phyloP scores from a whole-genome alignment of 2,888 invertebrate species.

The Cataglyphis altisquamis region DNA sequence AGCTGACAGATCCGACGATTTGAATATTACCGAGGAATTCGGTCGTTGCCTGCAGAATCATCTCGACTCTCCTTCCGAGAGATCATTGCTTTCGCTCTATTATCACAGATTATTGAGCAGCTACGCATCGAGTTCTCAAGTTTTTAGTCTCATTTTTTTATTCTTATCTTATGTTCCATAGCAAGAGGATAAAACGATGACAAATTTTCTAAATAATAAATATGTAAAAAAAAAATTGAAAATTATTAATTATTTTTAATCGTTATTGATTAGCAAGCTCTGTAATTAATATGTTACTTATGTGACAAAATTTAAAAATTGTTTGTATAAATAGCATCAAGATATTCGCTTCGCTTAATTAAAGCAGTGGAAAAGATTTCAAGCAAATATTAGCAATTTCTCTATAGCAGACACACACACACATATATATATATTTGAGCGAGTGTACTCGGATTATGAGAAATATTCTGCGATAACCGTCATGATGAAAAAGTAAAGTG shows the following conservation, averaged over 20 bases:
- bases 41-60: constrained; percentile 57
- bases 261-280: background rate
- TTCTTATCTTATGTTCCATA: background rate
- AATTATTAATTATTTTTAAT: background rate
- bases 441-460: constrained; percentile 59
- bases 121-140: constrained; percentile 34
- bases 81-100: constrained; percentile 67
- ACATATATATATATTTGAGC: background rate
- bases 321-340: constrained; percentile 3
- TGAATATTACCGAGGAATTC: constrained; percentile 73
- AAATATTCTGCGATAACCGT: constrained; percentile 73
- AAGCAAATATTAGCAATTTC: background rate
- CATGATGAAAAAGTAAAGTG: constrained; percentile 69
- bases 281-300: background rate
- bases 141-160: constrained; percentile 20
- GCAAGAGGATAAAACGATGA: background rate
- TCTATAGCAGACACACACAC: background rate
- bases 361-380: background rate
- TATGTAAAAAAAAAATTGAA: background rate
- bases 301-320: constrained; percentile 1
- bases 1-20: constrained; percentile 67
- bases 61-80: constrained; percentile 42
- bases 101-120: constrained; percentile 54
- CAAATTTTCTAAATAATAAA: background rate
- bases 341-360: background rate